These are phyloP conservation scores for Scotopteryx bipunctaria DNA, from an alignment of 2,888 invertebrate genomes.

Conservation along the genomic window DNA sequence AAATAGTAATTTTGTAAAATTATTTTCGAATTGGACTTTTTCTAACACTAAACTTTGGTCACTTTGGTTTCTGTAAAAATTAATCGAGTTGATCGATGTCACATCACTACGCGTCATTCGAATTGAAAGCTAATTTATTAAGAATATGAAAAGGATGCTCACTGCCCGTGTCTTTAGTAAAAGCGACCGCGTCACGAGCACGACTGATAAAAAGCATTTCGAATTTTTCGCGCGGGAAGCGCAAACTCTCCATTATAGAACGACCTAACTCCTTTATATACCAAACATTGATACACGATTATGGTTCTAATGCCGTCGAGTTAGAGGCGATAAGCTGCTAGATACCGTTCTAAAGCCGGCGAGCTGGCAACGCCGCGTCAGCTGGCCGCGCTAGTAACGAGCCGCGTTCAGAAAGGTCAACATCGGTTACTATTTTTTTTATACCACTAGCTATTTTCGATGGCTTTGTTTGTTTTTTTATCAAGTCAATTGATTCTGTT, in stretches of 20 bases:
- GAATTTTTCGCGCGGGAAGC: slow-evolving; percentile 83
- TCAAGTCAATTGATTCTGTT: slow-evolving; percentile 53
- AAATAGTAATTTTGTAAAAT: not conserved
- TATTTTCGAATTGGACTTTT: slow-evolving; percentile 20
- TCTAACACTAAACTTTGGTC: slow-evolving; percentile 28
- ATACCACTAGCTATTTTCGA: slow-evolving; percentile 69
- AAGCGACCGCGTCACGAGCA: slow-evolving; percentile 51
- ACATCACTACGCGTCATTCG: slow-evolving; percentile 13
- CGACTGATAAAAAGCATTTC: slow-evolving; percentile 81
- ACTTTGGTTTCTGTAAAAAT: slow-evolving; percentile 27
- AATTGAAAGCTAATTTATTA: not conserved
- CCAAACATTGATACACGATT: slow-evolving; percentile 56
- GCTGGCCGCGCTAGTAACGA: slow-evolving; percentile 78
- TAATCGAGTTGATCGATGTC: not conserved
- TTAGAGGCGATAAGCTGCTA: slow-evolving; percentile 76
- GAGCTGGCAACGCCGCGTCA: slow-evolving; percentile 80
- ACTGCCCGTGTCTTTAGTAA: slow-evolving; percentile 18
- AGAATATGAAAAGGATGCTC: slow-evolving; percentile 6
- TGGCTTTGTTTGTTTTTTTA: slow-evolving; percentile 62
- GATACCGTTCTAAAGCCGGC: slow-evolving; percentile 57
- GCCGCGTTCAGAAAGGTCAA: slow-evolving; percentile 80
- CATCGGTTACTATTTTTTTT: slow-evolving; percentile 78
- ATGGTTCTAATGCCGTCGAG: slow-evolving; percentile 45
- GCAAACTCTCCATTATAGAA: slow-evolving; percentile 63
- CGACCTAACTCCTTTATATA: slow-evolving; percentile 77